Evolutionary conservation across 1,140 invertebrate species (phyloP).

Genomic region (Pogonomyrmex barbatus): DNA sequence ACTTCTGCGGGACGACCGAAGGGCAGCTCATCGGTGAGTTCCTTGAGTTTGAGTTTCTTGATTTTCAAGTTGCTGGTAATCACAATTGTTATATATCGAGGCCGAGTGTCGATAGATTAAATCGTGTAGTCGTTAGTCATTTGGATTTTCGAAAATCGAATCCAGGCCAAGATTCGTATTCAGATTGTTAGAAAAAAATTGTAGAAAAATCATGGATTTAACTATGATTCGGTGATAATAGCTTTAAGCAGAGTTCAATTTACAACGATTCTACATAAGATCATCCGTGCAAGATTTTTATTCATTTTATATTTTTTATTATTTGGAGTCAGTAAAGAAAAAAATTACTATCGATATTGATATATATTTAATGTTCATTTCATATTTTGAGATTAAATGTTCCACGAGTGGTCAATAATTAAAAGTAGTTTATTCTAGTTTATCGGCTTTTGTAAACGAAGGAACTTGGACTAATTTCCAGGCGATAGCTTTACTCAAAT

Average conservation of each 20-base stretch:
- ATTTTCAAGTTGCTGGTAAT: conserved; percentile 3
- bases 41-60: background rate
- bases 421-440: background rate
- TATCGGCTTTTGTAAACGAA: background rate
- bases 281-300: background rate
- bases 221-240: background rate
- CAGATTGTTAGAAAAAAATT: background rate
- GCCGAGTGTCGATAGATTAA: background rate
- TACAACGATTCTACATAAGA: background rate
- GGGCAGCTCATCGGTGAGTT: conserved; percentile 81
- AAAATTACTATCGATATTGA: background rate
- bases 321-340: background rate
- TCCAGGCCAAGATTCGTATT: background rate
- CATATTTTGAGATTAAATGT: background rate
- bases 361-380: background rate
- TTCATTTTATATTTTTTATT: background rate
- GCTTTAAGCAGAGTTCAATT: conserved; percentile 25
- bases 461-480: background rate
- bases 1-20: conserved; percentile 75
- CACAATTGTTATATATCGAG: background rate
- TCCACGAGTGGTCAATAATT: background rate
- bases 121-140: background rate
- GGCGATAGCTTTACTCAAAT: conserved; percentile 9
- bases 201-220: background rate
- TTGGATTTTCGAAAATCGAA: background rate